Evolutionary conservation across 2,797 vertebrate species (phyloP).

Genomic region (Rhabdophis nuchalis): DNA sequence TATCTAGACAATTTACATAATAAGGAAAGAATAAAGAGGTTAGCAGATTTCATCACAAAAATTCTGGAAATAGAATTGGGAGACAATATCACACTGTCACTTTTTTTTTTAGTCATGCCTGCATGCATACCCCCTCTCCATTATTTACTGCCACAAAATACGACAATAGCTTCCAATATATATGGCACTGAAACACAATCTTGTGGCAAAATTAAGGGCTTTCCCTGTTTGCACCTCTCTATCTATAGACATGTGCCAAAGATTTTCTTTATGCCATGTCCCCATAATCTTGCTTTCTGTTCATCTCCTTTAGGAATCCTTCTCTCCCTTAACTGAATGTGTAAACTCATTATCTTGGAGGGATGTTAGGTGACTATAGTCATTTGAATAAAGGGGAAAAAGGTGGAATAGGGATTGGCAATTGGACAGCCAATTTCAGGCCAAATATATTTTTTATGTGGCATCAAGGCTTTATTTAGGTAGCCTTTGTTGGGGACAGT

Average conservation of each 20-base stretch:
- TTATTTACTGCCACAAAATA: background rate
- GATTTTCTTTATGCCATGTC: background rate
- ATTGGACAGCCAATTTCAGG: background rate
- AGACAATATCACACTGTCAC: background rate
- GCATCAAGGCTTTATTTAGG: background rate
- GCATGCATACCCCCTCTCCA: background rate
- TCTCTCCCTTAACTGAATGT: background rate
- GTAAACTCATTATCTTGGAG: background rate
- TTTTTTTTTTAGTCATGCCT: background rate
- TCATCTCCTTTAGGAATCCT: background rate
- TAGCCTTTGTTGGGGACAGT: background rate
- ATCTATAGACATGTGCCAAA: background rate
- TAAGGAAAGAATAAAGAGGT: background rate
- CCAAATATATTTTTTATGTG: background rate
- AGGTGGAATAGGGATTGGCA: background rate
- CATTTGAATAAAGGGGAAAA: background rate
- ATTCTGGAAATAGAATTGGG: background rate
- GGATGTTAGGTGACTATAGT: background rate
- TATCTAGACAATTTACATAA: background rate
- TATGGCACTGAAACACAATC: background rate
- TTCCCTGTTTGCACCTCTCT: background rate
- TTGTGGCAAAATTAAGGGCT: background rate
- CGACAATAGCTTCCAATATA: background rate
- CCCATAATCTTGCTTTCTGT: background rate
- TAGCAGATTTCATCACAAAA: background rate